These are phyloP conservation scores for Myrmecophaga tridactyla DNA, from an alignment of 2,113 vertebrate genomes.

Conservation along the genomic window DNA sequence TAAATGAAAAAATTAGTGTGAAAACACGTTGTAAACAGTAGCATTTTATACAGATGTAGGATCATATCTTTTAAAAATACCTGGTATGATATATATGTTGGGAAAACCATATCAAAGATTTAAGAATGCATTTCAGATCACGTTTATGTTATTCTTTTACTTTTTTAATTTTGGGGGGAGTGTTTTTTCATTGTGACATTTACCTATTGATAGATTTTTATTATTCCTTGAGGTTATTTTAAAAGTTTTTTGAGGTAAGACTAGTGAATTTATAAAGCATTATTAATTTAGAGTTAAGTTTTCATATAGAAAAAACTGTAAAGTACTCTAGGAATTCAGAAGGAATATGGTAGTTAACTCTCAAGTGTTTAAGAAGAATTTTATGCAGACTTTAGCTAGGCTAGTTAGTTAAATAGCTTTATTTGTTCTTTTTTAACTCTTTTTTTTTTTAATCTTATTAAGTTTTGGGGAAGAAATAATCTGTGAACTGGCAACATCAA, in stretches of 20 bases:
- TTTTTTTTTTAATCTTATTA: background rate
- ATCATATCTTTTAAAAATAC: constrained; percentile 25
- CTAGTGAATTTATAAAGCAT: background rate
- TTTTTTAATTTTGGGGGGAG: background rate
- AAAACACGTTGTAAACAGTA: background rate
- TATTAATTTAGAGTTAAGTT: constrained; percentile 36
- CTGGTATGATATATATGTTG: background rate
- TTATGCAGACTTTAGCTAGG: background rate
- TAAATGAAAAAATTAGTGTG: background rate
- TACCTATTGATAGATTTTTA: background rate
- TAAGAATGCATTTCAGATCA: constrained; percentile 8
- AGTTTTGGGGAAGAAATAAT: background rate
- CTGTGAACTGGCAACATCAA: background rate
- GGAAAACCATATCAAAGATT: background rate
- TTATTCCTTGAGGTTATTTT: background rate
- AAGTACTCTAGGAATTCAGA: constrained; percentile 11
- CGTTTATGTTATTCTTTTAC: background rate
- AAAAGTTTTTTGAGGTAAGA: background rate
- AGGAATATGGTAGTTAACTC: constrained; percentile 27
- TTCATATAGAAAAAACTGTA: background rate
- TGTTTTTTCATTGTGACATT: background rate
- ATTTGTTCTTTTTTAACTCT: background rate
- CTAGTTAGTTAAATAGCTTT: background rate
- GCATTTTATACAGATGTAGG: background rate
- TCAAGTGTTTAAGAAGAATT: background rate